phyloP scores from a whole-genome alignment of 1,140 invertebrate species.

The Nixonia krombeini region DNA sequence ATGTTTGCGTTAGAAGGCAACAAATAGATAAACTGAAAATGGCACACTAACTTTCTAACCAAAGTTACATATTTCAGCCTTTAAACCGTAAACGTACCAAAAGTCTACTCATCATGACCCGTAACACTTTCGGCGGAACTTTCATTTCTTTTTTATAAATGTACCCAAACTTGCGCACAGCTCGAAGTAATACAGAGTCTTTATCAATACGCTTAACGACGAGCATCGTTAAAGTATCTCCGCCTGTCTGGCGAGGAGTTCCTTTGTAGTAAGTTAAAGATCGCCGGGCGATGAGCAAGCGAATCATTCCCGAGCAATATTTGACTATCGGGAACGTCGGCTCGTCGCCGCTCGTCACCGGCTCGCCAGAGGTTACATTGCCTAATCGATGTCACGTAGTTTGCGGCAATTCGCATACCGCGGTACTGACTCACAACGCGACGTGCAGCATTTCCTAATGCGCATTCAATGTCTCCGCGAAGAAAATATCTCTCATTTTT shows the following conservation, averaged over 20 bases:
- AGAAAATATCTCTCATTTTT: not conserved
- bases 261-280: no score
- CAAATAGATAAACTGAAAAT: no score
- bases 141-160: no score
- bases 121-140: no score
- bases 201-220: slow-evolving; percentile 39
- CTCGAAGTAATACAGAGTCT: no score
- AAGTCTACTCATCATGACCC: no score
- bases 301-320: slow-evolving; percentile 27
- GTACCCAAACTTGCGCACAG: no score
- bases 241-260: slow-evolving; percentile 9
- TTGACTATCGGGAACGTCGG: slow-evolving; percentile 29
- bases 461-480: not conserved
- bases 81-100: no score
- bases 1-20: no score
- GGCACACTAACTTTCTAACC: no score
- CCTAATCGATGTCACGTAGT: slow-evolving; percentile 48
- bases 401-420: slow-evolving; percentile 43
- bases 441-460: slow-evolving; percentile 11
- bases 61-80: no score
- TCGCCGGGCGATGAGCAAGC: slow-evolving; percentile 22
- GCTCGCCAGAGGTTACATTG: slow-evolving; percentile 22
- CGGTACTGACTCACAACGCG: slow-evolving; percentile 26
- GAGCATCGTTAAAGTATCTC: slow-evolving; percentile 21
- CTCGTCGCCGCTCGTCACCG: slow-evolving; percentile 29